A percentile compares a stretch with the other conserved stretches of the same genome.
These are phyloP conservation scores for Erythrocercus mccallii DNA, from an alignment of 2,113 vertebrate genomes.

Conservation along the genomic window DNA sequence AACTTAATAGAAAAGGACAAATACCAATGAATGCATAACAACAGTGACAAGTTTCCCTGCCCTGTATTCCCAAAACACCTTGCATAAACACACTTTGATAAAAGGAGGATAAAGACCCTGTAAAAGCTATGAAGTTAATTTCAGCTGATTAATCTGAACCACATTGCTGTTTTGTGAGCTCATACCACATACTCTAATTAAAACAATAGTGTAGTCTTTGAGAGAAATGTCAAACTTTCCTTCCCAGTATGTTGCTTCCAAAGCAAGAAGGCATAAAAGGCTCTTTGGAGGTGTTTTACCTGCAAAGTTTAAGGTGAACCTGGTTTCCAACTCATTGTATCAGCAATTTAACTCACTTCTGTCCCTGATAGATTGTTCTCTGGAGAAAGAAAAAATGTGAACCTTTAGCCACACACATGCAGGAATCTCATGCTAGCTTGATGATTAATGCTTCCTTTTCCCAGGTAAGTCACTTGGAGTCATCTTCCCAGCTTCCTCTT, in stretches of 20 bases:
- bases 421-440: accelerated
- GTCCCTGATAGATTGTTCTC: not conserved
- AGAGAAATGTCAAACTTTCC: not conserved
- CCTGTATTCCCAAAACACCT: not conserved
- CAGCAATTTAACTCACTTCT: not conserved
- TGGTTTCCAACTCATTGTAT: not conserved
- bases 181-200: not conserved
- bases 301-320: not conserved
- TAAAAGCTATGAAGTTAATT: not conserved
- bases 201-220: not conserved
- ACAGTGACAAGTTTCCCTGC: not conserved
- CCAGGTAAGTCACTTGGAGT: not conserved
- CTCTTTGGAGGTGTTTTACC: not conserved
- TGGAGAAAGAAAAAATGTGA: not conserved
- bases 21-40: not conserved
- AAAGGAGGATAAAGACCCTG: not conserved
- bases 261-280: not conserved
- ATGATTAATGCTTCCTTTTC: not conserved
- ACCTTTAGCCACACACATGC: not conserved
- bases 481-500: not conserved
- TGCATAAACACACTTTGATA: not conserved
- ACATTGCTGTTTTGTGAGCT: not conserved
- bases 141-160: not conserved
- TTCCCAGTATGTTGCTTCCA: not conserved
- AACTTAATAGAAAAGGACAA: not conserved